Evolutionary conservation across 1,140 invertebrate species (phyloP).

Genomic region (Atta colombica): DNA sequence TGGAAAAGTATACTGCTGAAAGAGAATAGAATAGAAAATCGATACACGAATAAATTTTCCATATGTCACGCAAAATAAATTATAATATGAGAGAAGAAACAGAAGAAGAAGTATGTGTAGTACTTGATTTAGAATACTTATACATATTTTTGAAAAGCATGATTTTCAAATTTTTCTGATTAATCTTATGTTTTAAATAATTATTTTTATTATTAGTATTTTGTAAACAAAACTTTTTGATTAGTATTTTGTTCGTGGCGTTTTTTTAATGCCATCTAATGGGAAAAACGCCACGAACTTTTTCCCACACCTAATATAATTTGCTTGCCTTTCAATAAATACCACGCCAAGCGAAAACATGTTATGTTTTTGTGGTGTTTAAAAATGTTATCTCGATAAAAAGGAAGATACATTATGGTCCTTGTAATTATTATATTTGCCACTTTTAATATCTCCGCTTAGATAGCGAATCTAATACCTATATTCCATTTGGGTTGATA

Average conservation of each 20-base stretch:
- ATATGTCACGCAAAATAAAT: background rate
- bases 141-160: background rate
- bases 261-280: no score
- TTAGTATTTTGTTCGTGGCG: background rate
- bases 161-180: background rate
- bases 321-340: background rate
- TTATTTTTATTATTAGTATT: background rate
- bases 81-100: background rate
- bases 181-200: background rate
- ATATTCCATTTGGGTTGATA: no score
- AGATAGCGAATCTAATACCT: no score
- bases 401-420: no score
- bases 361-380: background rate
- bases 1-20: background rate
- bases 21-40: background rate
- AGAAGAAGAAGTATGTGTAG: no score
- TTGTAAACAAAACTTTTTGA: background rate
- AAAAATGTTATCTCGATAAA: background rate
- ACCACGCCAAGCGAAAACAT: background rate
- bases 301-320: background rate
- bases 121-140: no score
- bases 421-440: no score
- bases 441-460: no score
- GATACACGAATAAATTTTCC: slow-evolving; percentile 15
- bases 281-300: no score